Evolutionary conservation across 2,113 vertebrate species (phyloP), one percentile per base, ranked within the genome.

Genomic region (Syngnathoides biaculeatus): DNA sequence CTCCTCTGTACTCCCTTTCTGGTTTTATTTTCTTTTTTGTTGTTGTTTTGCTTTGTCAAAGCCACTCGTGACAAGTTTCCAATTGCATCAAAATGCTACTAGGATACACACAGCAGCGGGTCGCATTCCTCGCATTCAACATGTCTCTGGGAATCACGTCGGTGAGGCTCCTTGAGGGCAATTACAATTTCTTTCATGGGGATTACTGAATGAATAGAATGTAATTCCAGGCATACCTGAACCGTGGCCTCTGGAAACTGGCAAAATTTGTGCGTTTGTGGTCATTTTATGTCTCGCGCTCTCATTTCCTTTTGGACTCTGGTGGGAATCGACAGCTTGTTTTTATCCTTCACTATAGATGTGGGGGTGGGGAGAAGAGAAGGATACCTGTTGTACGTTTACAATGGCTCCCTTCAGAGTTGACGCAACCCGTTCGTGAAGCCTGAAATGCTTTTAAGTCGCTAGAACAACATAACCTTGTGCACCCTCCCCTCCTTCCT

Each of bases 211-310:
- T 35, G 65, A 65, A 74, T 76, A 45, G 64, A 69, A 67, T 67
- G 38, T 85, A 85, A 85, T 89, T 85, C 81, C 81, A 75, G 82
- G 64, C 64, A 65, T 84, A 72, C 79, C 77, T 75, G 74, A 81
- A 74, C 40, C 4, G 60, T 74, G 43, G 45, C 79, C 78, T 77
- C 75, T 80, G 81, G 68, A 71, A 71, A 43, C 22, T 2, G 66
- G 66, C 63, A 9, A 5, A 58, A 47, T 67, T 69, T 72, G 40
- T 77, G 67, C 62, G 67, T 61, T 38, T 57, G 20, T 26, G 42
- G 40, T 63, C 26, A 42, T 63, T 63, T 24, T 59, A 35, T 20
- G 35, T 68, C 71, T 24, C 17, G 3, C 65, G 57, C 57, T 79
- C 60, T 71, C 27, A 0, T 47, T 39, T 75, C 56, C 64, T 50